These are phyloP conservation scores for Beris chalybata DNA, from an alignment of 2,888 invertebrate species.

Conservation along the genomic window DNA sequence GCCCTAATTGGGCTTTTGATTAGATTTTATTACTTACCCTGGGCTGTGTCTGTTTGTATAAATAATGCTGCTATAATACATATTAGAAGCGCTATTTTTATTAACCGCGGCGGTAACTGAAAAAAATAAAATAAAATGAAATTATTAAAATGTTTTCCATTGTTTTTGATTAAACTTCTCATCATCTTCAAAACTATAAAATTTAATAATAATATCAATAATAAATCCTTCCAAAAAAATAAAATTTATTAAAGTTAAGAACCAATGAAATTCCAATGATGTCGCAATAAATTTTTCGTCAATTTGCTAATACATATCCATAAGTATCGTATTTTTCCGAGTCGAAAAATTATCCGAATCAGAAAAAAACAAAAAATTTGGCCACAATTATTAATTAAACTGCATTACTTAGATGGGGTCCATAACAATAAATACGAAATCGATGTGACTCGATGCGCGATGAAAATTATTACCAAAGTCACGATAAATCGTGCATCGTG, in stretches of 20 bases:
- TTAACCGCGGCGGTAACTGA: constrained; percentile 65
- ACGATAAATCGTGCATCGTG: constrained; percentile 35
- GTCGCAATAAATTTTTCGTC: no score
- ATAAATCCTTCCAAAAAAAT: background rate
- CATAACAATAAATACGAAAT: no score
- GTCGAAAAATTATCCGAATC: no score
- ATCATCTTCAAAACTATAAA: background rate
- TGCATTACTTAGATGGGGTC: no score
- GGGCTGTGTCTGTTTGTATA: constrained; percentile 62
- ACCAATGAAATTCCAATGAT: no score
- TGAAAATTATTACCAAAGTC: constrained; percentile 30
- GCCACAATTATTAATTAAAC: no score
- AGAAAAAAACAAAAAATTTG: no score
- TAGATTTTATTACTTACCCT: constrained; percentile 58
- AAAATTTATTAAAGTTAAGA: background rate
- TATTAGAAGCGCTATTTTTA: constrained; percentile 61
- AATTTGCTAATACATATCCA: no score
- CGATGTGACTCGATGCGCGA: constrained; percentile 13
- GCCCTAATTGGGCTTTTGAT: background rate
- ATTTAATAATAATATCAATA: background rate
- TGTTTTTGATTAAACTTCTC: background rate
- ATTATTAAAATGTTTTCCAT: no score
- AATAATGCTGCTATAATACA: constrained; percentile 62
- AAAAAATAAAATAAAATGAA: constrained; percentile 50
- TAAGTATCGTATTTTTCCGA: no score